These are phyloP conservation scores for Acleris emargana DNA, from an alignment of 2,888 invertebrate genomes.

Conservation along the genomic window DNA sequence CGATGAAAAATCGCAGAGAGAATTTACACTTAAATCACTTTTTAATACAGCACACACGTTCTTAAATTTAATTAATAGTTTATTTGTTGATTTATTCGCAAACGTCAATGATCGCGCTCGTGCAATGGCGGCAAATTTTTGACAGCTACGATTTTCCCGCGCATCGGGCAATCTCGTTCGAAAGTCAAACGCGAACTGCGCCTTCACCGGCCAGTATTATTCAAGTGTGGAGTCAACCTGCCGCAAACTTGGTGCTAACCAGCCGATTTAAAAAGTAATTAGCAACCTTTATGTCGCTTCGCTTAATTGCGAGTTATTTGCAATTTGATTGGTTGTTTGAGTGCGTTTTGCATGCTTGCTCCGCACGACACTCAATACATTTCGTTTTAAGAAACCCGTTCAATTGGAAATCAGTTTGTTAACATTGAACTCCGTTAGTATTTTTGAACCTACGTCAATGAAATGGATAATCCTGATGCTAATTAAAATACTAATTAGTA, in stretches of 20 bases:
- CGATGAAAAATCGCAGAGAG: conserved; percentile 12
- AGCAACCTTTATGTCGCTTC: conserved; percentile 1
- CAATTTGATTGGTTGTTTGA: conserved; percentile 39
- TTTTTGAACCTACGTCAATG: conserved; percentile 10
- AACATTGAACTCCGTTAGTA: conserved; percentile 22
- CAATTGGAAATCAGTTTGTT: conserved; percentile 41
- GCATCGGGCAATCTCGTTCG: conserved; percentile 64
- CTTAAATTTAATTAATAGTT: conserved; percentile 4
- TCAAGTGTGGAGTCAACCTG: conserved; percentile 62
- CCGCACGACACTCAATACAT: conserved; percentile 10
- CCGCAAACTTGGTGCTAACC: conserved; percentile 56
- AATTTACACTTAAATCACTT: conserved; percentile 17
- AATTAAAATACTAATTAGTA: background rate
- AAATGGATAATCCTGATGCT: background rate
- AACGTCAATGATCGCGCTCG: conserved; percentile 40
- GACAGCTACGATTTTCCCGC: conserved; percentile 50
- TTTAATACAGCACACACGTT: conserved; percentile 4
- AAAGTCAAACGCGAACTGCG: conserved; percentile 78
- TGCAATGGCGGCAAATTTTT: conserved; percentile 51
- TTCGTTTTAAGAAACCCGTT: conserved; percentile 40
- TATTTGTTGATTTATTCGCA: conserved; percentile 18
- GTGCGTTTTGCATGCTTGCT: conserved; percentile 36
- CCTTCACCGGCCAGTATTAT: conserved; percentile 56
- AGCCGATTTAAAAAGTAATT: conserved; percentile 50
- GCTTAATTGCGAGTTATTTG: conserved; percentile 5